Evolutionary conservation across 2,113 vertebrate species (phyloP), one percentile per base, ranked within the genome.

Genomic region (Empidonax traillii): DNA sequence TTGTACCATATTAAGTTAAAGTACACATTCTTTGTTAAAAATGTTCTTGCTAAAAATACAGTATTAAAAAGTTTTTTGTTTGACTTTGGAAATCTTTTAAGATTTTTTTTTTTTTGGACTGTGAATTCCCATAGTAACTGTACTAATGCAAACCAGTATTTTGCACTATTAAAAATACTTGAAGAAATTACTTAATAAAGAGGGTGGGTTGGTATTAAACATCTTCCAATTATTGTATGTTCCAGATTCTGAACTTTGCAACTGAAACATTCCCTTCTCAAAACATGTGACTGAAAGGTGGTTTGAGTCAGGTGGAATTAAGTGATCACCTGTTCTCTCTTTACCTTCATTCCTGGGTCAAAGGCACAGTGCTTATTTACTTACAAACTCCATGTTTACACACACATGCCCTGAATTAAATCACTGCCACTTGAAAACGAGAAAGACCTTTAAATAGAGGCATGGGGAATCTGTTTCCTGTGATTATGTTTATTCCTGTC

Each of bases 1-100:
- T 98, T 98, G 91, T 98, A 98, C 92, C 97, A 98, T 98, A 97
- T 98, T 98, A 98, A 98, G 97, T 98, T 98, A 98, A 98, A 98
- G 95, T 97, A 98, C 95, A 97, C 94, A 96, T 98, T 98, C 97
- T 98, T 98, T 98, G 98, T 98, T 98, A 97, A 98, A 97, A 98
- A 98, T 98, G 98, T 98, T 98, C 98, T 98, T 98, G 98, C 95
- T 98, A 98, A 98, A 96, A 98, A 97, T 98, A 98, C 98, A 98
- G 97, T 98, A 98, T 98, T 98, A 98, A 98, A 98, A 98, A 35
- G 96, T 96, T 91, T 97, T 98, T 98, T 98, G 98, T 98, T 98
- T 98, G 98, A 98, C 96, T 98, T 98, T 98, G 96, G 96, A 96
- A 97, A 93, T 95, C 96, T 95, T 97, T 72, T 95, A 80, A 92